These are phyloP conservation scores for Aphidius gifuensis DNA, from an alignment of 1,140 invertebrate species.

Conservation along the genomic window DNA sequence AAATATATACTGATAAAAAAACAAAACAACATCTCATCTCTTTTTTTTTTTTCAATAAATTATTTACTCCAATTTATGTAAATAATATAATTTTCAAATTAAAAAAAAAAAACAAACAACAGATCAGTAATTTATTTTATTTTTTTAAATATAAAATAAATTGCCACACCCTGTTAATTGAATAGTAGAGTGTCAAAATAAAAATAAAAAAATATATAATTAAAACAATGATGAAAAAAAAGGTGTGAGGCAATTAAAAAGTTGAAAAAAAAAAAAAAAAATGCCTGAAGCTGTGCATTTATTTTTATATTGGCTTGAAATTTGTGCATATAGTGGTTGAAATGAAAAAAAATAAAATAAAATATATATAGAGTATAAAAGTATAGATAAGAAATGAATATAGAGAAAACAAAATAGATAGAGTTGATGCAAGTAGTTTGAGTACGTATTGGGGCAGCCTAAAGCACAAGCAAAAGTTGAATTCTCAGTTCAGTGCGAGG, in stretches of 20 bases:
- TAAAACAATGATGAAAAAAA: no score
- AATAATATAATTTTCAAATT: not conserved
- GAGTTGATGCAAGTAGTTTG: conserved; percentile 17
- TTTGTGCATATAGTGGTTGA: not conserved
- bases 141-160: no score
- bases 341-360: conserved; percentile 15
- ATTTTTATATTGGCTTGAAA: not conserved
- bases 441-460: conserved; percentile 15
- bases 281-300: no score
- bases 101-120: not conserved
- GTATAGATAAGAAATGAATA: not conserved
- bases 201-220: no score
- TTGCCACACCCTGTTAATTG: no score
- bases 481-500: conserved; percentile 4
- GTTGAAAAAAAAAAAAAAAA: not conserved
- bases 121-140: no score
- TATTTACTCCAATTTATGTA: no score
- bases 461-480: not conserved
- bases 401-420: conserved; percentile 11
- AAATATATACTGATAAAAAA: not conserved
- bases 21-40: not conserved
- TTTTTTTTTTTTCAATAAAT: no score
- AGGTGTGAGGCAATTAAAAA: no score
- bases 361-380: conserved; percentile 2
- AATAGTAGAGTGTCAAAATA: no score